Percentiles rank a stretch among this genome's conserved stretches.
Conservation (phyloP, 2,888 invertebrate species). For the Campoletis raptor region DNA sequence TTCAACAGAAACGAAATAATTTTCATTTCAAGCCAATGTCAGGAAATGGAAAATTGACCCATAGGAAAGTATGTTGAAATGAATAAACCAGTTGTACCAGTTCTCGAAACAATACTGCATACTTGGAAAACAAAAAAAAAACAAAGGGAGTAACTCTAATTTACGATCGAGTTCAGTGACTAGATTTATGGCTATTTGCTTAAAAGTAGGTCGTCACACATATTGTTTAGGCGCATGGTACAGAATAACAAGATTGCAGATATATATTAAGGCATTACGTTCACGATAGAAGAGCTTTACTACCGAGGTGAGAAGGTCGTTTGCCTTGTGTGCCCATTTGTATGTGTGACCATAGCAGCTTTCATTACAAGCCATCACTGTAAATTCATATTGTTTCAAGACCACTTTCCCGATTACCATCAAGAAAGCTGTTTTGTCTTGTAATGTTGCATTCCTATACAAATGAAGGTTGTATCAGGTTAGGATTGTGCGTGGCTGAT, state of each 20-base stretch:
- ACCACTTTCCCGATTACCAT: neutral
- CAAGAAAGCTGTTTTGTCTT: neutral
- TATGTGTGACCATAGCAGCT: slow-evolving; percentile 37
- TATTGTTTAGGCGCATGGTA: slow-evolving; percentile 37
- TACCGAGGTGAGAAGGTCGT: slow-evolving; percentile 52
- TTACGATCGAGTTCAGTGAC: neutral
- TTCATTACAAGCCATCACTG: slow-evolving; percentile 21
- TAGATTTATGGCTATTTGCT: neutral
- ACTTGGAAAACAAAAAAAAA: neutral
- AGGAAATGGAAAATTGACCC: no score
- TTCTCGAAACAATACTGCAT: neutral
- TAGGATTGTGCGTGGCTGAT: neutral
- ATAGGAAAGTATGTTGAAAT: neutral
- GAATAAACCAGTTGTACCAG: neutral
- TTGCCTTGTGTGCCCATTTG: slow-evolving; percentile 46
- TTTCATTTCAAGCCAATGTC: no score
- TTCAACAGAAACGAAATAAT: no score
- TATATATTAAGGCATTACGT: slow-evolving; percentile 68
- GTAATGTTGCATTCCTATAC: neutral
- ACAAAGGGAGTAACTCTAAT: neutral
- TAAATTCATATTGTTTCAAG: neutral
- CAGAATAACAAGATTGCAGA: slow-evolving; percentile 70
- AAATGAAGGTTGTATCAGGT: neutral
- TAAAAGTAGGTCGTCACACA: neutral
- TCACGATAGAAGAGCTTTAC: slow-evolving; percentile 66